Conservation (phyloP, 1,140 invertebrate species). For the Helicoverpa zea region DNA sequence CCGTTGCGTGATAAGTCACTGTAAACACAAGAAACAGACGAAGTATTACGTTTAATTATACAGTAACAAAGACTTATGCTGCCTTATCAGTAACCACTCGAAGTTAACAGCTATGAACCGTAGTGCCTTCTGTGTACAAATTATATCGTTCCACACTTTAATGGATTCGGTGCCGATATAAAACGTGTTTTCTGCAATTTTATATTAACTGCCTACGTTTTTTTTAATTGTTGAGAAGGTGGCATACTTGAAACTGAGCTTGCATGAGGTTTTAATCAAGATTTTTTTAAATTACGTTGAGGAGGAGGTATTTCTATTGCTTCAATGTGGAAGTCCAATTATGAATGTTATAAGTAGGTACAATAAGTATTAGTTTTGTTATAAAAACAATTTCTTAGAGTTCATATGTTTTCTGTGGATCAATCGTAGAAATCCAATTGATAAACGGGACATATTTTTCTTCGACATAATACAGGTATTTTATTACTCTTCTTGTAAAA, state of each 20-base stretch:
- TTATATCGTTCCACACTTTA: slow-evolving; percentile 54
- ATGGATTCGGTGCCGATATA: slow-evolving; percentile 48
- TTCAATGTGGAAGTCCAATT: background rate
- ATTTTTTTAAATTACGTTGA: slow-evolving; percentile 5
- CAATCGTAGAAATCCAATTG: too few species aligned
- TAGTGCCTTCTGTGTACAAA: slow-evolving; percentile 48
- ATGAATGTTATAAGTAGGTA: background rate
- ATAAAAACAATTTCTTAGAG: too few species aligned
- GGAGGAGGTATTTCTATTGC: background rate
- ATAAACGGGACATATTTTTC: background rate
- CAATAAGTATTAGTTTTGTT: background rate
- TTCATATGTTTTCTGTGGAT: too few species aligned
- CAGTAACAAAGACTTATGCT: slow-evolving; percentile 68
- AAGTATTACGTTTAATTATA: slow-evolving; percentile 80
- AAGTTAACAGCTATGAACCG: slow-evolving; percentile 62
- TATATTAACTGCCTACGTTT: slow-evolving; percentile 35
- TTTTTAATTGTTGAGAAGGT: slow-evolving; percentile 35
- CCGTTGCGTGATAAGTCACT: slow-evolving; percentile 72
- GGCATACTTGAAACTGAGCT: slow-evolving; percentile 11
- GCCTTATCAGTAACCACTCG: slow-evolving; percentile 66
- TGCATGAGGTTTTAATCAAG: slow-evolving; percentile 29
- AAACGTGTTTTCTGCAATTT: slow-evolving; percentile 44
- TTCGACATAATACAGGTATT: background rate
- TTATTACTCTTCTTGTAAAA: background rate
- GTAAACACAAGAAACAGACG: slow-evolving; percentile 71